These are phyloP conservation scores for Zootoca vivipara DNA, from an alignment of 2,113 vertebrate species.

Conservation along the genomic window DNA sequence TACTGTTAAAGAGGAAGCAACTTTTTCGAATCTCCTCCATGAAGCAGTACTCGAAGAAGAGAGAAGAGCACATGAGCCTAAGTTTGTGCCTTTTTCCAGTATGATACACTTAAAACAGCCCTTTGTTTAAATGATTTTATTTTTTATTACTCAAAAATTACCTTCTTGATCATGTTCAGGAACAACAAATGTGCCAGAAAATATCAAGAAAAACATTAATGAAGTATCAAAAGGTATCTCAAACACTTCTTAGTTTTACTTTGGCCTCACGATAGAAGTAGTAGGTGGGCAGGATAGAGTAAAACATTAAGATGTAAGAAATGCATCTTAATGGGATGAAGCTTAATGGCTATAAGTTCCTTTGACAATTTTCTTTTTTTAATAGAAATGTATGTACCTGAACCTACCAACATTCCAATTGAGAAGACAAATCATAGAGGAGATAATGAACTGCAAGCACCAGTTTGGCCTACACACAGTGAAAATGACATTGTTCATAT, in stretches of 20 bases:
- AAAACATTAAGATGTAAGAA: constrained; percentile 1
- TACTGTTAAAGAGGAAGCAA: no score
- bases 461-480: constrained; percentile 83
- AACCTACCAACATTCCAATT: constrained; percentile 88
- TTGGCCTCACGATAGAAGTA: neutral
- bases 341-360: constrained; percentile 37
- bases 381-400: constrained; percentile 85
- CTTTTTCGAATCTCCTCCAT: no score
- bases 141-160: neutral
- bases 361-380: constrained; percentile 43
- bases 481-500: constrained; percentile 86
- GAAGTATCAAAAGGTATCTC: constrained; percentile 24
- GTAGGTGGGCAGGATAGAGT: accelerated
- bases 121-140: neutral
- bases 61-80: neutral
- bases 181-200: neutral
- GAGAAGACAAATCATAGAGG: constrained; percentile 86
- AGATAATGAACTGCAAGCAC: constrained; percentile 72
- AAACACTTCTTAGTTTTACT: neutral
- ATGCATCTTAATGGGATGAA: neutral
- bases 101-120: no score
- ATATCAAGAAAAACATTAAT: neutral
- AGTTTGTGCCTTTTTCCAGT: neutral
- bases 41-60: no score
- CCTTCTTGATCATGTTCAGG: neutral